Percentiles rank a stretch among this genome's conserved stretches.
Conservation (phyloP, 2,113 vertebrate genomes). For the Daphoenositta chrysoptera region DNA sequence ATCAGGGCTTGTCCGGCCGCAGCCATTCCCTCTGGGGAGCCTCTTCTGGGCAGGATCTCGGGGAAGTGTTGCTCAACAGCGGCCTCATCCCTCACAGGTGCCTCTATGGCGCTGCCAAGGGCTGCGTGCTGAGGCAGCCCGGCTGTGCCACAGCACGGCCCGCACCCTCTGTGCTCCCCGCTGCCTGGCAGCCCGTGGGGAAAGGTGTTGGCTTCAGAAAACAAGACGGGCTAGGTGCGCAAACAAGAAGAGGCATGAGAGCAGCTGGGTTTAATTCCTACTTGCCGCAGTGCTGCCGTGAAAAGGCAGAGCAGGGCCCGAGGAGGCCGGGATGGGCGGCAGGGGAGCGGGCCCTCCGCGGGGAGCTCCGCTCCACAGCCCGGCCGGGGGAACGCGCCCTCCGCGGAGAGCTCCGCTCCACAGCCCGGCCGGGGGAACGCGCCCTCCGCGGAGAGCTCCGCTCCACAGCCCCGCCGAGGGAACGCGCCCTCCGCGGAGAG, state of each 20-base stretch:
- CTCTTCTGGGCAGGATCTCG: background rate
- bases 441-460: no score
- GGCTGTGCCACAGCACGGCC: background rate
- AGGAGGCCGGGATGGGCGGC: background rate
- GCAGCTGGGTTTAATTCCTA: background rate
- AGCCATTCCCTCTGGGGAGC: background rate
- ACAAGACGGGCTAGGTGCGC: background rate
- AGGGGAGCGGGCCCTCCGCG: background rate
- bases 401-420: no score
- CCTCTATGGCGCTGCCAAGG: background rate
- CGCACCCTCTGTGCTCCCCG: background rate
- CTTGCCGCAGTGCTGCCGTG: background rate
- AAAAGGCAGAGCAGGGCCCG: background rate
- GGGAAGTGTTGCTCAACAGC: background rate
- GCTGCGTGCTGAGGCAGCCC: background rate
- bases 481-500: no score
- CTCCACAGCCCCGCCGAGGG: no score
- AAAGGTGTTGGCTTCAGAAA: background rate
- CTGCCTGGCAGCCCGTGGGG: background rate
- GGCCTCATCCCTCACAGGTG: background rate
- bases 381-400: no score
- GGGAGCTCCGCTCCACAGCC: no score
- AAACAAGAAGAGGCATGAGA: background rate
- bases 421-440: no score
- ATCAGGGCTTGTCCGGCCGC: background rate